Conservation (phyloP, 1,140 invertebrate species). For the Drosophila rhopaloa region DNA sequence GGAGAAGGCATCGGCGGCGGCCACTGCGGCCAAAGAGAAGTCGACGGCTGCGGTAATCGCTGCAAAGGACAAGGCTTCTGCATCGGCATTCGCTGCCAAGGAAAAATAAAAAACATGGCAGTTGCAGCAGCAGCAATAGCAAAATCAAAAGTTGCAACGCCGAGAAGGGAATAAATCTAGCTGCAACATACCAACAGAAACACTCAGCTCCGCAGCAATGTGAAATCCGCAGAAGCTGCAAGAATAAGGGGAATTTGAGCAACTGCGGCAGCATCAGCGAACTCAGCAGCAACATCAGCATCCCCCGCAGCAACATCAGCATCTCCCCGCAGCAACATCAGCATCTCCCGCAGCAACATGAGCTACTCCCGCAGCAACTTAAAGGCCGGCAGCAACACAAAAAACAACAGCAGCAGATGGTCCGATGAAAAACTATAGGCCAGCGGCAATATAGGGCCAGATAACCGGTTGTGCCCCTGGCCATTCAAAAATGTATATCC, state of each 20-base stretch:
- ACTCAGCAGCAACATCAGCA: neutral
- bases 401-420: constrained; percentile 22
- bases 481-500: constrained; percentile 38
- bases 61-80: neutral
- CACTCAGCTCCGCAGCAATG: neutral
- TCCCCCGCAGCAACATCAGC: constrained; percentile 1
- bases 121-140: neutral
- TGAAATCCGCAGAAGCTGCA: neutral
- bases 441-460: constrained; percentile 7
- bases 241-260: no score
- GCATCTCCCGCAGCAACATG: neutral
- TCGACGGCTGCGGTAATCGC: neutral
- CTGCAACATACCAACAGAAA: neutral
- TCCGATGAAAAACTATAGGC: constrained; percentile 3
- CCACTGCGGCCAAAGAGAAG: neutral
- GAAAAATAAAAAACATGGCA: neutral
- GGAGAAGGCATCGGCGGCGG: neutral
- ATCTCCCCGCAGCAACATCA: neutral
- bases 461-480: constrained; percentile 57
- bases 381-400: constrained; percentile 10
- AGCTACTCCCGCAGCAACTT: constrained; percentile 4
- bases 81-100: neutral
- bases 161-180: neutral
- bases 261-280: constrained; percentile 2
- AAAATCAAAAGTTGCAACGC: neutral